Conservation (phyloP, 2,113 vertebrate genomes). For the Semnornis frantzii region DNA sequence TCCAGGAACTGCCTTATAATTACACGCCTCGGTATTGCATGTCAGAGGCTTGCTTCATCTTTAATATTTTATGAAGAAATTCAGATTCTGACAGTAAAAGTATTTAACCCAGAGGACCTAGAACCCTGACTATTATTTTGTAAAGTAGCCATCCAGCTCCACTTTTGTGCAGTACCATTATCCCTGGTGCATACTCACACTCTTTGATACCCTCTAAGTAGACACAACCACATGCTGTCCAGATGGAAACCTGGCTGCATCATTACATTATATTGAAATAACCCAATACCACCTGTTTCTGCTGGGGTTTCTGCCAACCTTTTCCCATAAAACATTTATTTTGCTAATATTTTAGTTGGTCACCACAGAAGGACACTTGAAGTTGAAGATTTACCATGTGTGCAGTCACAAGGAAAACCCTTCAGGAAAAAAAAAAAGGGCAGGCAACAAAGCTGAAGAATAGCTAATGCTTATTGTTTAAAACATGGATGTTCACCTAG, state of each 20-base stretch:
- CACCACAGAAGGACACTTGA: conserved; percentile 86
- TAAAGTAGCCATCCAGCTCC: conserved; percentile 80
- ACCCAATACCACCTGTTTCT: conserved; percentile 94
- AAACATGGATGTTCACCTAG: conserved; percentile 46
- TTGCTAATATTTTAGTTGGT: conserved; percentile 87
- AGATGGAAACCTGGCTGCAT: conserved; percentile 89
- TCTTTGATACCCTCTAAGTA: conserved; percentile 82
- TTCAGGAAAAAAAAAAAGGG: background rate
- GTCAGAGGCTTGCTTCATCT: conserved; percentile 76
- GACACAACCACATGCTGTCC: conserved; percentile 85
- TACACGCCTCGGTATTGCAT: conserved; percentile 69
- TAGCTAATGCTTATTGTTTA: conserved; percentile 56
- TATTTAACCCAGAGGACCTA: conserved; percentile 83
- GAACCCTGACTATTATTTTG: conserved; percentile 78
- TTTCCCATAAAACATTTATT: conserved; percentile 89
- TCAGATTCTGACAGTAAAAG: conserved; percentile 81
- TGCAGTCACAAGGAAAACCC: conserved; percentile 62
- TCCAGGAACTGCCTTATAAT: conserved; percentile 79
- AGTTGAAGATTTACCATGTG: conserved; percentile 84
- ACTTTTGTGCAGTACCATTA: conserved; percentile 78
- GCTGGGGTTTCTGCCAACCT: conserved; percentile 82
- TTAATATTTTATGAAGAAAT: conserved; percentile 86
- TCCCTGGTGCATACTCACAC: conserved; percentile 82
- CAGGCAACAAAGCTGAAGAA: conserved; percentile 11
- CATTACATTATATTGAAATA: conserved; percentile 95